phyloP scores from a whole-genome alignment of 1,140 invertebrate genomes.

The Argopecten irradians region DNA sequence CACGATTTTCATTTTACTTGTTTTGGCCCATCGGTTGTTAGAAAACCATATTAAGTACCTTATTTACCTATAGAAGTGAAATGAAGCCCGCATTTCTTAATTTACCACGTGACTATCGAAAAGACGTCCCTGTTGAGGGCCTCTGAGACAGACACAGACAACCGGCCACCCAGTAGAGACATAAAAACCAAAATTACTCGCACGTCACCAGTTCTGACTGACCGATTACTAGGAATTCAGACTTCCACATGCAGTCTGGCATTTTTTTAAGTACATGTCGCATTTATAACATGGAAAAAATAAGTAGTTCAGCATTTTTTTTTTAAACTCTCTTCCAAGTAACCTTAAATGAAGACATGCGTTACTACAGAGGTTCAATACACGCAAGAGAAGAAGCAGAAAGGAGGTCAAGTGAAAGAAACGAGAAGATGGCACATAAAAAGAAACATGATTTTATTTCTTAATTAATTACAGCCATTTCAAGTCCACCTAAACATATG shows the following conservation, averaged over 20 bases:
- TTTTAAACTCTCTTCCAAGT: background rate
- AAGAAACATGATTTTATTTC: background rate
- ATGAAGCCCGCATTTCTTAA: no score
- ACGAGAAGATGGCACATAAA: background rate
- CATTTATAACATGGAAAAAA: background rate
- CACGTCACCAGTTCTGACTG: background rate
- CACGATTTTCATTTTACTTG: no score
- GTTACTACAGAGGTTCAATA: background rate
- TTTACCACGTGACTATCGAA: no score
- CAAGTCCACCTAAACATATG: background rate
- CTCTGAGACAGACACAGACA: background rate
- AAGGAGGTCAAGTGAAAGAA: background rate
- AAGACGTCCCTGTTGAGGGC: background rate
- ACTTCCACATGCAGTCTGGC: background rate
- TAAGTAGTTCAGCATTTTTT: constrained; percentile 4
- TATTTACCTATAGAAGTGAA: no score
- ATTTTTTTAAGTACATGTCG: background rate
- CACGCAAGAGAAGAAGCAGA: background rate
- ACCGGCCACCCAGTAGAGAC: background rate
- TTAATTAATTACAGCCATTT: background rate
- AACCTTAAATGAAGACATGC: background rate
- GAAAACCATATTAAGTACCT: no score
- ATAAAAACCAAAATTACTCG: background rate
- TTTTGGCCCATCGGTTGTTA: no score
- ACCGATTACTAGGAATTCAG: background rate